Evolutionary conservation across 1,140 invertebrate species (phyloP).

Genomic region (Apolygus lucorum): DNA sequence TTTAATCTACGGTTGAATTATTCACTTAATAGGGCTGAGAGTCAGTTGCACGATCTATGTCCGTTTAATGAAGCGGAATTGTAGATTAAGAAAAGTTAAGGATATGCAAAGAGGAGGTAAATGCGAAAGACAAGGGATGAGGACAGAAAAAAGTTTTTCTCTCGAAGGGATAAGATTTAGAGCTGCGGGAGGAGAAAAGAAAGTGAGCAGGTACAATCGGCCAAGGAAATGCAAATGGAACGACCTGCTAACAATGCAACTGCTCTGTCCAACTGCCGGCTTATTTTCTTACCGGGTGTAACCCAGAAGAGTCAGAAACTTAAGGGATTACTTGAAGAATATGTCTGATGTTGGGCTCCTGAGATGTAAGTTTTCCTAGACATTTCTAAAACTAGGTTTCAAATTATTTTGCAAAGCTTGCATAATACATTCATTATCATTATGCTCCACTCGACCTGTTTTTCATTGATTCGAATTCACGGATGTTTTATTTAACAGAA

Average conservation of each 20-base stretch:
- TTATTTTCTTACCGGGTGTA: too few relatives aligned
- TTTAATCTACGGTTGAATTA: not conserved
- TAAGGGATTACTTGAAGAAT: too few relatives aligned
- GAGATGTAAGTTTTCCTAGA: too few relatives aligned
- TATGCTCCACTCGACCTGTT: too few relatives aligned
- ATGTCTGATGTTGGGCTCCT: too few relatives aligned
- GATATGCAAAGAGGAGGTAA: constrained; percentile 5
- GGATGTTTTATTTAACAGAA: too few relatives aligned
- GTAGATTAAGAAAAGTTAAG: constrained; percentile 5
- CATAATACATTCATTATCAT: too few relatives aligned
- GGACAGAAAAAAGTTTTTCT: not conserved
- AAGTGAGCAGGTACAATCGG: constrained; percentile 6
- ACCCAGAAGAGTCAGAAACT: too few relatives aligned
- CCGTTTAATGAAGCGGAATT: constrained; percentile 12
- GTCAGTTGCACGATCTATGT: not conserved
- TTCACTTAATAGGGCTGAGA: not conserved
- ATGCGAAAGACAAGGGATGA: not conserved
- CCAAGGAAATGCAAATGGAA: constrained; percentile 11
- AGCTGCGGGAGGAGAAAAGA: not conserved
- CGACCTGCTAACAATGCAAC: not conserved
- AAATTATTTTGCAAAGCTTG: too few relatives aligned
- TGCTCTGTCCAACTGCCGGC: not conserved
- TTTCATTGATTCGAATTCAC: too few relatives aligned
- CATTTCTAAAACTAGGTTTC: too few relatives aligned
- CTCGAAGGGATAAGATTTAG: constrained; percentile 9